A percentile compares a stretch with the other conserved stretches of the same genome.
Conservation (phyloP, 2,888 invertebrate species). For the Anorthoa munda region DNA sequence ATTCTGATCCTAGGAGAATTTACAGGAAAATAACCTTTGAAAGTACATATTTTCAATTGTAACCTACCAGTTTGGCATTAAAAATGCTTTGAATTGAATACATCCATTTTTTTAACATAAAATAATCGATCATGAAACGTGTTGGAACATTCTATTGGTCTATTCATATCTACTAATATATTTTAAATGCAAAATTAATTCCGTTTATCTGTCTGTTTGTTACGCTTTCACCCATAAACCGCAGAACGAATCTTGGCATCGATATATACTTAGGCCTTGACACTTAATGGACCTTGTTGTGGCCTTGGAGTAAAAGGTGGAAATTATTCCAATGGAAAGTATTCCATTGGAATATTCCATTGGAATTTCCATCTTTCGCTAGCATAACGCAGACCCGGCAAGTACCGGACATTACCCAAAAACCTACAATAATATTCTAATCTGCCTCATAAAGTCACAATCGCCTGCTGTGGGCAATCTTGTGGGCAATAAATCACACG, state of each 20-base stretch:
- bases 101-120: background rate
- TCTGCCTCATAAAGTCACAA: conserved; percentile 54
- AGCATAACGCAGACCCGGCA: background rate
- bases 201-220: too few relatives aligned
- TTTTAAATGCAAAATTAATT: too few relatives aligned
- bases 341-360: too few relatives aligned
- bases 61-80: background rate
- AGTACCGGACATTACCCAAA: conserved; percentile 41
- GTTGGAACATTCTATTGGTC: background rate
- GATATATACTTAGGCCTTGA: too few relatives aligned
- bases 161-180: too few relatives aligned
- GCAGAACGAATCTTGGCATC: too few relatives aligned
- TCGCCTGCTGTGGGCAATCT: conserved; percentile 69
- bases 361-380: too few relatives aligned
- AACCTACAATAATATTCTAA: conserved; percentile 59
- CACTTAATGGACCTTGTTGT: too few relatives aligned
- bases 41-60: background rate
- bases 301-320: too few relatives aligned
- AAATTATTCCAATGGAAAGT: too few relatives aligned
- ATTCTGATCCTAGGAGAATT: background rate
- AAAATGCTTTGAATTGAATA: too few relatives aligned
- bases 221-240: too few relatives aligned
- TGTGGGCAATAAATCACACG: conserved; percentile 72
- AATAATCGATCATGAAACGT: background rate
- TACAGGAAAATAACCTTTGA: background rate